These are phyloP conservation scores for Butastur rufipennis DNA, from an alignment of 2,113 vertebrate genomes.

Conservation along the genomic window DNA sequence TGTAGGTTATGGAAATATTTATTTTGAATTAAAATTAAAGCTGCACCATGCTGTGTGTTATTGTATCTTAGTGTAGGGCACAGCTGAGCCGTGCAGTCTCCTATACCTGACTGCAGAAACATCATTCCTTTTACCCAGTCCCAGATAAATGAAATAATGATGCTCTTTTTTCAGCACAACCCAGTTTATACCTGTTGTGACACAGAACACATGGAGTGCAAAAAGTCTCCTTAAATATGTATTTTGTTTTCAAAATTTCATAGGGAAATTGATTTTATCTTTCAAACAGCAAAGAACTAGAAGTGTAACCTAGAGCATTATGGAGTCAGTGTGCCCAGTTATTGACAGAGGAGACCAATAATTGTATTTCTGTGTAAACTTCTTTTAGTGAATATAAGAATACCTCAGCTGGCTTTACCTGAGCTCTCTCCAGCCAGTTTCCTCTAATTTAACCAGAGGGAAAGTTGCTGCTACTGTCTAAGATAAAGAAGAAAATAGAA, in stretches of 20 bases:
- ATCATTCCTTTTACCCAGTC: not conserved
- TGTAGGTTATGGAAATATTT: conserved; percentile 61
- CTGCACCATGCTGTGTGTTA: not conserved
- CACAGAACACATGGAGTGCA: not conserved
- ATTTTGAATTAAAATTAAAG: conserved; percentile 58
- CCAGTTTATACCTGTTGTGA: not conserved
- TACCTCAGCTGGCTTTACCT: not conserved
- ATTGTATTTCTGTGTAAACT: not conserved
- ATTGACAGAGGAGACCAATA: not conserved
- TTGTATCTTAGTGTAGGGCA: not conserved
- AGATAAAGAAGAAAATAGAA: not conserved
- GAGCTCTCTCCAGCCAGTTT: not conserved
- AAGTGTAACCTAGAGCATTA: not conserved
- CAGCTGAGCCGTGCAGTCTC: not conserved
- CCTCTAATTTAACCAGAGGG: not conserved
- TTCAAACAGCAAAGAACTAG: not conserved
- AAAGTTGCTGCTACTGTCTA: not conserved
- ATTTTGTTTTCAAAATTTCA: conserved; percentile 12
- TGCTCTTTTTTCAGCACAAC: not conserved
- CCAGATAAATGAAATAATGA: not conserved
- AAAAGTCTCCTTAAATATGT: not conserved
- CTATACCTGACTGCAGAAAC: not conserved
- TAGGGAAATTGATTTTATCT: not conserved
- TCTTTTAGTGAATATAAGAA: not conserved
- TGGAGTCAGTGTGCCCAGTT: not conserved